Conservation (phyloP, 2,113 vertebrate species). For the Gallinago undulata region DNA sequence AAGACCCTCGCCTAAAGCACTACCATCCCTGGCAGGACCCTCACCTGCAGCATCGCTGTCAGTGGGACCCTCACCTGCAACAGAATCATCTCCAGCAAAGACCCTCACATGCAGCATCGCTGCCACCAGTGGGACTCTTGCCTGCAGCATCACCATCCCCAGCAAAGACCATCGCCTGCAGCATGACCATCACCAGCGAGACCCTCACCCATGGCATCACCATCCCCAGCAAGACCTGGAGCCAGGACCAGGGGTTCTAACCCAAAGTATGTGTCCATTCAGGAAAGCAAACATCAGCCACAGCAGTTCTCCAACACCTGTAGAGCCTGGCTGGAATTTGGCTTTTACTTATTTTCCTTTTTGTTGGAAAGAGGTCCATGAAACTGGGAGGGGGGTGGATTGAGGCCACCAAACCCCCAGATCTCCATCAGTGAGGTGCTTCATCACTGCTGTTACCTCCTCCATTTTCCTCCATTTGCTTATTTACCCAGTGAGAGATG, state of each 20-base stretch:
- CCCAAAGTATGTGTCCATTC: not conserved
- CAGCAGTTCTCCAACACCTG: not conserved
- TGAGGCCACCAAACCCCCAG: not conserved
- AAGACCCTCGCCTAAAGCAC: not conserved
- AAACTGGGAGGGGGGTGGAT: not conserved
- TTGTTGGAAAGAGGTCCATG: not conserved
- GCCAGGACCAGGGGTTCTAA: not conserved
- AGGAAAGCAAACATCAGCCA: not conserved
- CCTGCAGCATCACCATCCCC: not conserved
- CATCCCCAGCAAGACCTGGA: not conserved
- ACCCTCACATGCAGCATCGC: not conserved
- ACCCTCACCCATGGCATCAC: not conserved
- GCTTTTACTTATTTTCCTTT: not conserved
- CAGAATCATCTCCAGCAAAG: not conserved
- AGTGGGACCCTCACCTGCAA: accelerated
- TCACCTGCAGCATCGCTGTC: not conserved
- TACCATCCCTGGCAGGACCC: no score
- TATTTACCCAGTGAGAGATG: not conserved
- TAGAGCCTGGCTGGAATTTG: accelerated
- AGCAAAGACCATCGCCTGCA: not conserved
- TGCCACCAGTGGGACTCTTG: accelerated
- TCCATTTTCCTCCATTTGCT: not conserved
- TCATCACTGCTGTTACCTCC: not conserved
- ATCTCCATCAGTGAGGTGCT: not conserved
- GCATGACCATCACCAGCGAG: not conserved